These are phyloP conservation scores for Resseliella maxima DNA, from an alignment of 2,888 invertebrate species.

Conservation along the genomic window DNA sequence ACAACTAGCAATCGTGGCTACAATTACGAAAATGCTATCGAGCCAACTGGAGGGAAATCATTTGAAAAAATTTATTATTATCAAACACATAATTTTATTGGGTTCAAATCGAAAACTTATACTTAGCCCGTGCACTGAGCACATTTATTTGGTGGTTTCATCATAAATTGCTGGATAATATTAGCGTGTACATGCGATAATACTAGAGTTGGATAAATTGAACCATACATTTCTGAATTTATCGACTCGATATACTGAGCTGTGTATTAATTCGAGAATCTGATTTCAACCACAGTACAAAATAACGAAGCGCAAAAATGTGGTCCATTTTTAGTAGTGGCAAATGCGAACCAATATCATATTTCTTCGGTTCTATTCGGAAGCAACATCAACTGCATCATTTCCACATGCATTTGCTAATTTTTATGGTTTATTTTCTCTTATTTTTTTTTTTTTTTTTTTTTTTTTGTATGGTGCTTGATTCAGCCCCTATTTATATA, in stretches of 20 bases:
- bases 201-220: slow-evolving; percentile 30
- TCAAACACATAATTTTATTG: slow-evolving; percentile 55
- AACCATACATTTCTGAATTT: background rate
- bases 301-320: background rate
- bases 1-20: background rate
- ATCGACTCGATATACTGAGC: background rate
- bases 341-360: slow-evolving; percentile 10
- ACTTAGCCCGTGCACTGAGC: background rate
- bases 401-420: slow-evolving; percentile 19
- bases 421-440: slow-evolving; percentile 47
- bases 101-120: slow-evolving; percentile 30
- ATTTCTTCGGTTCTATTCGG: background rate
- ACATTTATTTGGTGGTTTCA: slow-evolving; percentile 19
- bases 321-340: background rate
- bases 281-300: slow-evolving; percentile 17
- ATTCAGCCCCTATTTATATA: background rate
- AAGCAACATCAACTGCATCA: background rate
- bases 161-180: slow-evolving; percentile 48
- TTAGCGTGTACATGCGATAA: slow-evolving; percentile 13
- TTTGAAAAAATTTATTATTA: slow-evolving; percentile 49
- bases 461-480: background rate
- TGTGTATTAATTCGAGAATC: background rate
- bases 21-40: background rate
- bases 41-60: slow-evolving; percentile 11
- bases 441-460: no score